Conservation (phyloP, 1,140 invertebrate genomes). For the Hypsibius dujardini region DNA sequence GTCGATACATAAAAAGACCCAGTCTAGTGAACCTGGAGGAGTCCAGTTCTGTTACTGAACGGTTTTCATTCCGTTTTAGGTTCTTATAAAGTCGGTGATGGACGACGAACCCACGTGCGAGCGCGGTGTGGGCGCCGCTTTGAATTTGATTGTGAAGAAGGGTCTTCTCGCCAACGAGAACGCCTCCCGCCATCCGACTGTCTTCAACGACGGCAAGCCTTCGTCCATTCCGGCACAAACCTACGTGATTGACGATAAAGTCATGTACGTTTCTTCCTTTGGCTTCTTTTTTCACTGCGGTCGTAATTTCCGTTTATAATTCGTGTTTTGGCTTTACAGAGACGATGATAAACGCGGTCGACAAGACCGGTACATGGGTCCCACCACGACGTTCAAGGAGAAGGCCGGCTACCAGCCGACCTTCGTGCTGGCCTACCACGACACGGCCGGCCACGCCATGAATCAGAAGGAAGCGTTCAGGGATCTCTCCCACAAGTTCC, state of each 20-base stretch:
- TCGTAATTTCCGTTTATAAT: constrained; percentile 9
- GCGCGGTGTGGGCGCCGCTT: constrained; percentile 69
- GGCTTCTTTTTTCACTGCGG: no score
- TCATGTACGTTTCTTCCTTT: constrained; percentile 26
- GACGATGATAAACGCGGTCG: constrained; percentile 62
- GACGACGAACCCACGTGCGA: constrained; percentile 89
- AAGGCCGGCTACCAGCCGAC: constrained; percentile 81
- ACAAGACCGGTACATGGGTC: constrained; percentile 61
- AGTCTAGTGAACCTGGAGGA: neutral
- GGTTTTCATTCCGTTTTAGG: neutral
- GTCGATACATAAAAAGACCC: no score
- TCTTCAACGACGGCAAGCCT: constrained; percentile 46
- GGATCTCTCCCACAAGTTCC: constrained; percentile 68
- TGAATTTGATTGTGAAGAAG: constrained; percentile 80
- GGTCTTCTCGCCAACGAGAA: constrained; percentile 58
- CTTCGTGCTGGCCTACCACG: constrained; percentile 90
- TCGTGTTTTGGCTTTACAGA: constrained; percentile 33
- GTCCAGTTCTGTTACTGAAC: neutral
- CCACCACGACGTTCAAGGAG: constrained; percentile 78
- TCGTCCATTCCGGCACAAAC: constrained; percentile 40
- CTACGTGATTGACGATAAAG: constrained; percentile 94
- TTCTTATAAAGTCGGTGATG: constrained; percentile 42
- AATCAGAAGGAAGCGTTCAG: constrained; percentile 88
- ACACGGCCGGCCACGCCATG: constrained; percentile 75
- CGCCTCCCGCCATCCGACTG: constrained; percentile 40